Evolutionary conservation across 2,113 vertebrate genomes (phyloP), one percentile per base, ranked within the genome.

Genomic region (Antennarius striatus): DNA sequence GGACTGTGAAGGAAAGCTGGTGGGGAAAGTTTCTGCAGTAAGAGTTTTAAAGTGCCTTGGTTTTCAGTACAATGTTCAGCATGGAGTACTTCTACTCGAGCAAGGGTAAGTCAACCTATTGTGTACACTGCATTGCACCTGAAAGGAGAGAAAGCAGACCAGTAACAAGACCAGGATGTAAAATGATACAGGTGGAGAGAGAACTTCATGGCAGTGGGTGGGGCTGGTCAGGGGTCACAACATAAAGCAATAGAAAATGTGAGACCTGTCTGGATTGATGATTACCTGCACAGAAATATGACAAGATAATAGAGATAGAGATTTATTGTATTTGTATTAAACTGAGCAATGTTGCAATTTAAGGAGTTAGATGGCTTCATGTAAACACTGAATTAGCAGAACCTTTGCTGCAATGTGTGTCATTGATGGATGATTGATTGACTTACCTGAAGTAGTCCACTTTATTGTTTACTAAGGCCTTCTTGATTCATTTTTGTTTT

Each of bases 21-120:
- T 6, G 62, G 29, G 28, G 75, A 17, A 43, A 53, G 42, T 56
- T n/a, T 59, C 11, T 36, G 32, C 1, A 7, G 3, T 36, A 36
- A 36, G 49, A 30, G 83, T 70, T 85, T 75, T 71, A 81, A 81
- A 68, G 68, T 67, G 85, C 70, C 75, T 61, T 53, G 22, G 56
- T 61, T 42, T 15, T 72, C 28, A 36, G 62, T 60, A 10, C 1
- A 63, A 63, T 77, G 50, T 68, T 49, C 53, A 77, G 52, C 84
- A 90, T 92, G 91, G 88, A 89, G 57, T 85, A 63, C 53, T 91
- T 84, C 79, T 87, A 0, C 83, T 90, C 89, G 1, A 87, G 73
- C 75, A 92, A 93, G 93, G 93, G 92, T 93, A 92, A 83, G 91
- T 46, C 45, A 11, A 9, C 10, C 13, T 58, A n/a, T 47, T 61